Conservation (phyloP, 1,140 invertebrate genomes). For the Doryteuthis pealeii region DNA sequence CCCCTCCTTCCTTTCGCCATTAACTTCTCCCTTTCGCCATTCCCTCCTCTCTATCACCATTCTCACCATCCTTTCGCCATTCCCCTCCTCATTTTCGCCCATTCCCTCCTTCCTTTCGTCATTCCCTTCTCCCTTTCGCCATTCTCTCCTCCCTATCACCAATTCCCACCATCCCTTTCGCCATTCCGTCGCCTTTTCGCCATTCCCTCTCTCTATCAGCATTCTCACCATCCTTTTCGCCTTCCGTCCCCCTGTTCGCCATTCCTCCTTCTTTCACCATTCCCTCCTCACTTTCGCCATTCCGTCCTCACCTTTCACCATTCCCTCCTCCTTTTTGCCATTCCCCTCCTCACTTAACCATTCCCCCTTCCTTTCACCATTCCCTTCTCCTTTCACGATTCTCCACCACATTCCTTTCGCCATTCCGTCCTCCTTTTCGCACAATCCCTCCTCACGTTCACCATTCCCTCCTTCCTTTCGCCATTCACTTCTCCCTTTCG, state of each 20-base stretch:
- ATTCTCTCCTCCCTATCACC: neutral
- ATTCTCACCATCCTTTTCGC: constrained; percentile 6
- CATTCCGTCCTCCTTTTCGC: too few species aligned
- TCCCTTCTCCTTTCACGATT: too few species aligned
- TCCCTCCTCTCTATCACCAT: constrained; percentile 13
- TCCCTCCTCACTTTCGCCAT: neutral
- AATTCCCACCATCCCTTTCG: neutral
- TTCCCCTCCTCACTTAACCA: neutral
- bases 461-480: too few species aligned
- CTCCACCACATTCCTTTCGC: too few species aligned
- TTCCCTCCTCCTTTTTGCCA: neutral
- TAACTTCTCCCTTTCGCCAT: neutral
- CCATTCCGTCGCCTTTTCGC: constrained; percentile 11
- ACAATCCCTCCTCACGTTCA: too few species aligned
- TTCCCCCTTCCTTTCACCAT: too few species aligned
- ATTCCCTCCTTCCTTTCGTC: too few species aligned
- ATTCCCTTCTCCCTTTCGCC: too few species aligned
- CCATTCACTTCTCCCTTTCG: too few species aligned
- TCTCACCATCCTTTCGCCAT: too few species aligned
- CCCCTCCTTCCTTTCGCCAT: too few species aligned
- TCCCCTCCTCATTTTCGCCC: too few species aligned
- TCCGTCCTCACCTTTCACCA: neutral
- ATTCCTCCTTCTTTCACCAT: neutral
- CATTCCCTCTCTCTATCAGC: neutral
- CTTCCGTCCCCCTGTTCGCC: neutral